These are phyloP conservation scores for Ovis aries DNA, from an alignment of 2,113 vertebrate genomes.

Conservation along the genomic window ARS-UI_Ramb_v3.0 NC_056056.1:28632501-28633000, in stretches of 20 bases:
- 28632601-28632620: background rate
- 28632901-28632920: background rate
- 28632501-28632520: background rate
- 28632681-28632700: background rate
- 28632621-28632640: background rate
- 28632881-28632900: background rate
- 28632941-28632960: background rate
- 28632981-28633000: background rate
- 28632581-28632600: background rate
- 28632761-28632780: background rate
- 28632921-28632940: constrained; percentile 7
- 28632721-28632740: background rate
- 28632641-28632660: background rate
- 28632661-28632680: background rate
- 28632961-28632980: constrained; percentile 2
- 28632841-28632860: background rate
- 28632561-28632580: rapidly evolving
- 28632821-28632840: constrained; percentile 10
- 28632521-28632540: background rate
- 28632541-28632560: background rate
- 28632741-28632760: constrained; percentile 17
- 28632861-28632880: background rate
- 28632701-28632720: background rate
- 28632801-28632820: background rate
- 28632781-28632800: background rate